These are phyloP conservation scores for Cygnus atratus DNA, from an alignment of 2,113 vertebrate species.

Conservation along the genomic window DNA sequence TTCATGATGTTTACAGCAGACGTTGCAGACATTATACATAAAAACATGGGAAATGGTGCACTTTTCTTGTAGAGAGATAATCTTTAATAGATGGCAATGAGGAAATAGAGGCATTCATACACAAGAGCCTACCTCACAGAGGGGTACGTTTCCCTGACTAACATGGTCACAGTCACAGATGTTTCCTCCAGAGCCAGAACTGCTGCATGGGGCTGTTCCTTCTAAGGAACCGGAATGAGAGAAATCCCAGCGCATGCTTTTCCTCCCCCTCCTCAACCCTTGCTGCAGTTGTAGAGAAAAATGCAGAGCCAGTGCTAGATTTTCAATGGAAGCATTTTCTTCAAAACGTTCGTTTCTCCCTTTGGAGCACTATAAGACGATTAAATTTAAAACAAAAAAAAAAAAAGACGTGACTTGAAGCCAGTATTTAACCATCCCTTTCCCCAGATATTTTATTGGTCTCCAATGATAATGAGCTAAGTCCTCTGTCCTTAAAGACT, in stretches of 20 bases:
- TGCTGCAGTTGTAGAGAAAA: background rate
- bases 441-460: background rate
- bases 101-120: slow-evolving; percentile 48
- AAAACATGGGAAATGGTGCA: slow-evolving; percentile 59
- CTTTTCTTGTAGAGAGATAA: slow-evolving; percentile 42
- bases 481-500: background rate
- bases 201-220: background rate
- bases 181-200: slow-evolving; percentile 58
- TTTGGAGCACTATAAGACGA: background rate
- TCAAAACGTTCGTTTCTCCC: background rate
- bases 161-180: slow-evolving; percentile 38
- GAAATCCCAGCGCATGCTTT: slow-evolving; percentile 5
- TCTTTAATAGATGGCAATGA: slow-evolving; percentile 48
- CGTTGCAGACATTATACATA: slow-evolving; percentile 8
- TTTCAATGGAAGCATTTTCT: background rate
- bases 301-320: background rate
- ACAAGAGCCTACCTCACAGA: background rate
- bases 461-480: background rate
- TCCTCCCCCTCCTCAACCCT: background rate
- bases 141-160: background rate
- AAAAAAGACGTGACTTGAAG: background rate
- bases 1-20: slow-evolving; percentile 52
- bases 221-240: slow-evolving; percentile 14
- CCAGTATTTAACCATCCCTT: background rate
- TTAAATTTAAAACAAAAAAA: background rate